These are phyloP conservation scores for Lasioglossum baleicum DNA, from an alignment of 1,140 invertebrate species.

Conservation along the genomic window DNA sequence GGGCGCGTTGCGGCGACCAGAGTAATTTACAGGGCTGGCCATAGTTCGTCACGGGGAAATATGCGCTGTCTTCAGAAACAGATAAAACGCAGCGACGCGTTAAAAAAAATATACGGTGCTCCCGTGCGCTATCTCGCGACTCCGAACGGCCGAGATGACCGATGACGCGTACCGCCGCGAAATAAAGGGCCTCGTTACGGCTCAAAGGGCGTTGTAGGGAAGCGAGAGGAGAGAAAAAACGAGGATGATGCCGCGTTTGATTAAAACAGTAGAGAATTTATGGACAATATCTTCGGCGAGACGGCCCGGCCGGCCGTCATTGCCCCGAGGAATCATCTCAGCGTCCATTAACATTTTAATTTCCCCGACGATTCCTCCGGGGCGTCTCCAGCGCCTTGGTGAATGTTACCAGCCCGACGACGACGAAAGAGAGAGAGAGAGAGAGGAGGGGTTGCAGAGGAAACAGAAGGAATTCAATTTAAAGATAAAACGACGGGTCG, in stretches of 20 bases:
- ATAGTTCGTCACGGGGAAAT: neutral
- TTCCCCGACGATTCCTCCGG: constrained; percentile 3
- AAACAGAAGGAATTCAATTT: constrained; percentile 37
- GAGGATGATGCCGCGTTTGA: neutral
- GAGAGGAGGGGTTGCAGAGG: neutral
- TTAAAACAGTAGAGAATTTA: constrained; percentile 35
- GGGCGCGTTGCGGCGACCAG: too few species aligned
- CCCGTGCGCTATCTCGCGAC: neutral
- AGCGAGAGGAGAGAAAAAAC: neutral
- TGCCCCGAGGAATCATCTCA: constrained; percentile 3
- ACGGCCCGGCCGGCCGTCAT: neutral
- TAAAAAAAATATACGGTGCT: neutral
- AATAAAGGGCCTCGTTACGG: neutral
- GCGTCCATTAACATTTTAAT: constrained; percentile 53
- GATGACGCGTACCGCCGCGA: neutral
- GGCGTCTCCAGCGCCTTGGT: neutral
- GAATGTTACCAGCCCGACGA: neutral
- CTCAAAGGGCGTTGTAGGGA: neutral
- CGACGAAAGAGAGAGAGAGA: neutral
- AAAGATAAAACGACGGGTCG: constrained; percentile 20
- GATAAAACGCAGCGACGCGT: neutral
- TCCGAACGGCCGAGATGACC: neutral
- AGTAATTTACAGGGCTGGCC: neutral
- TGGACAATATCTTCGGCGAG: neutral
- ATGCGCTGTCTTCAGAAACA: neutral